A percentile compares a stretch with the other conserved stretches of the same genome.
phyloP scores from a whole-genome alignment of 2,888 invertebrate species.

The Ornithoptera alexandrae region DNA sequence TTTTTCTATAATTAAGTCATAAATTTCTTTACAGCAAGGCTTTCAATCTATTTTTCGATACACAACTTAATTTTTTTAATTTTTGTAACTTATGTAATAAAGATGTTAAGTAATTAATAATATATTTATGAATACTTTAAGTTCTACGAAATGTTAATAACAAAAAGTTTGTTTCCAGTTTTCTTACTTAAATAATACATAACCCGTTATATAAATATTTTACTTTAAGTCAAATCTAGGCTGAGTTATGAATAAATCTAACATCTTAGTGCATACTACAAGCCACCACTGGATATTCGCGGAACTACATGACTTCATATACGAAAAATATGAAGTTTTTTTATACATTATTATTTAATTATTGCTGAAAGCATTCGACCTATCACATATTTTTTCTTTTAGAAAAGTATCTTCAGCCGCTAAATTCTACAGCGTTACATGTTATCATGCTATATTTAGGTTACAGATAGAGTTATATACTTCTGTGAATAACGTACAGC shows the following conservation, averaged over 20 bases:
- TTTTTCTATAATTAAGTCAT: too few species aligned
- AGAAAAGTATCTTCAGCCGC: not conserved
- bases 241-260: not conserved
- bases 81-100: not conserved
- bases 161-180: not conserved
- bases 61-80: not conserved
- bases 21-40: too few species aligned
- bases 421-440: not conserved
- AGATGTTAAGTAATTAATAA: not conserved
- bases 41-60: not conserved
- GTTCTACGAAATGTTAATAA: not conserved
- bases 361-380: slow-evolving; percentile 26
- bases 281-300: slow-evolving; percentile 1
- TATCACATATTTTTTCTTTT: slow-evolving; percentile 15
- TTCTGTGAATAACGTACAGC: not conserved
- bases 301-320: slow-evolving; percentile 6
- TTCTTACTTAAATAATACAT: not conserved
- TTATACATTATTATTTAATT: slow-evolving; percentile 23
- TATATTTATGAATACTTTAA: not conserved
- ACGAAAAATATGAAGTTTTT: slow-evolving; percentile 14
- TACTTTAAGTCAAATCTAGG: not conserved
- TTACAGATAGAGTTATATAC: not conserved
- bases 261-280: slow-evolving; percentile 10
- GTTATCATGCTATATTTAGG: not conserved
- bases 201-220: not conserved